Base-by-base conservation (phyloP, 2,113 vertebrate species). In the Uria aalge region DNA sequence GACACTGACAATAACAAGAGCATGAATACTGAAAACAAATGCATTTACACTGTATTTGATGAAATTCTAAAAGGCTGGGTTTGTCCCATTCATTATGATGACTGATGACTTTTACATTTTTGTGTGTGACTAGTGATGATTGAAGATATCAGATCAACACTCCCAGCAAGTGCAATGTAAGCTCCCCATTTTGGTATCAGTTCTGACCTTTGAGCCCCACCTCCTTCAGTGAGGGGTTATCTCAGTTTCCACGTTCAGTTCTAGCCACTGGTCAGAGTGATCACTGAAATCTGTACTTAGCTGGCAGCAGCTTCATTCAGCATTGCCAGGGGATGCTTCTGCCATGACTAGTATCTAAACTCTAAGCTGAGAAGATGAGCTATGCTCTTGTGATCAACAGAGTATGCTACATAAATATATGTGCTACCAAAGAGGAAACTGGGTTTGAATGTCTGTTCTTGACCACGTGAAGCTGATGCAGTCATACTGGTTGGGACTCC, bases 351-450 rank as follows among this genome's bases (percentile, higher is more conserved):
- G 38, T 43, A 83, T 36, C 79, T 92, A 63, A 94, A 93, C 50
- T 82, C 50, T 91, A 80, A 86, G 63, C 41, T 82, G 74, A 91
- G 77, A 95, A 90, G 50, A 83, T 88, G 59, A 96, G 34, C 82
- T 90, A 12, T 80, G 63, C 59, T 88, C 62, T 90, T 88, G 79
- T 16, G 11, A 94, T 83, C 53, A 86, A 30, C 47, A 41, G 50
- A 67, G 57, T 89, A 75, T 60, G 53, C 56, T 81, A 55, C 26
- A 43, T 34, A 93, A 80, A 94, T 85, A 79, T 14, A 73, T 30
- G 15, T 57, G 29, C 50, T 85, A 56, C 43, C 41, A 85, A 85
- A 93, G 48, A 38, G 24, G 48, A 89, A 91, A 76, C 20, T 29
- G 27, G 9, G 9, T 85, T 90, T 72, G 22, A 80, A 38, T n/a